Base-by-base conservation (phyloP, 2,888 invertebrate species). In the Blomia tropicalis region DNA sequence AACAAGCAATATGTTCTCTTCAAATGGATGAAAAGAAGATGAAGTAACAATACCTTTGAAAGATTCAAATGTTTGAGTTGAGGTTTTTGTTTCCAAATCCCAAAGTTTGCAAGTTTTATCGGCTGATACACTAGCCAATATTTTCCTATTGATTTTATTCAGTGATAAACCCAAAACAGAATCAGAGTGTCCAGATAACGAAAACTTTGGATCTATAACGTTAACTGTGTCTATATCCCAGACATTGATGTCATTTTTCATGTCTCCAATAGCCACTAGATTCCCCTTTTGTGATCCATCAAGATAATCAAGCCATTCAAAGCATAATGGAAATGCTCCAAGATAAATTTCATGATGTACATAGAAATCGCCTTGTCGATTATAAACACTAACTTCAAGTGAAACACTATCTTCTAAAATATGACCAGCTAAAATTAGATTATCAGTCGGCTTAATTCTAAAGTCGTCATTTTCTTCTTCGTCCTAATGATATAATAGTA, bases 201-300 rank as follows among this genome's bases (percentile, higher is more conserved):
- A 83, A 71, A 84, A 86, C 0, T 84, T 84, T 0, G 96, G 91
- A 71, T 91, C 90, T 43, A 93, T 76, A 63, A 84, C 83, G 72
- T 95, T 89, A 67, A 93, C 83, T 64, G 96, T 79, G 75, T 96
- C 95, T 47, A 96, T 75, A 75, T 96, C 93, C 93, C 95, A 98
- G n/a, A 96, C 82, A 69, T 90, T 86, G 63, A 96, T 92, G 44
- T 86, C 80, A 0, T 91, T 85, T 66, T 84, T 83, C 90, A 96
- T 92, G 36, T 84, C 84, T 14, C 92, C 95, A 63, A 95, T 81
- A 0, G 93, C 95, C 69, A 91, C 84, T 69, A 90, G 81, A 74
- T 91, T 95, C 17, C 63, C 43, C 19, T 51, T 75, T 41, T 82
- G 79, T 66, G 84, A 83, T 74, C 80, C 75, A 0, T 88, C 84